These are phyloP conservation scores for Dinocampus coccinellae DNA, from an alignment of 2,888 invertebrate genomes.

Conservation along the genomic window DNA sequence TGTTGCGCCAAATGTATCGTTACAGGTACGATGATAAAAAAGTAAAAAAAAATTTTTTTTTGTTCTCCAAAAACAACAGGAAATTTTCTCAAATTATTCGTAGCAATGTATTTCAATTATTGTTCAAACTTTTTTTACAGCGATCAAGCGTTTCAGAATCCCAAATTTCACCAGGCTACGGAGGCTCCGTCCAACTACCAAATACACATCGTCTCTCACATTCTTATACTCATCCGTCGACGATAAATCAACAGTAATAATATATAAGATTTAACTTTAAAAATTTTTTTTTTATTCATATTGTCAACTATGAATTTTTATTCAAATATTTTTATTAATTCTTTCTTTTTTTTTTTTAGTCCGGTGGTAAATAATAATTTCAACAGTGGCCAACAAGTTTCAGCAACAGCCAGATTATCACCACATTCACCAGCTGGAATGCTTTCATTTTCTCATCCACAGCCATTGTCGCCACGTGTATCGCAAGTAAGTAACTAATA, in stretches of 20 bases:
- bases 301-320: too few relatives aligned
- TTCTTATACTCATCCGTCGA: conserved; percentile 66
- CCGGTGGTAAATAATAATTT: conserved; percentile 68
- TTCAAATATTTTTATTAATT: conserved; percentile 8
- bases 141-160: conserved; percentile 72
- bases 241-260: conserved; percentile 66
- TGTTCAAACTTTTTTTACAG: conserved; percentile 53
- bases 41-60: neutral
- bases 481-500: conserved; percentile 67
- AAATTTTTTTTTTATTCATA: neutral
- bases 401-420: conserved; percentile 71
- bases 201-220: conserved; percentile 67
- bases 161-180: conserved; percentile 77
- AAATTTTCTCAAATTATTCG: neutral
- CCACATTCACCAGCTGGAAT: conserved; percentile 71
- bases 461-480: conserved; percentile 73
- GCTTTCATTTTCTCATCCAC: conserved; percentile 69
- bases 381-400: conserved; percentile 67
- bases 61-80: neutral
- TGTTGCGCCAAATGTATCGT: conserved; percentile 90
- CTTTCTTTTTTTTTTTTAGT: conserved; percentile 45
- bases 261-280: neutral
- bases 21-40: conserved; percentile 72
- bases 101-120: neutral
- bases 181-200: conserved; percentile 70